phyloP scores from a whole-genome alignment of 1,140 invertebrate genomes.

The Pogonognathellus flavescens region DNA sequence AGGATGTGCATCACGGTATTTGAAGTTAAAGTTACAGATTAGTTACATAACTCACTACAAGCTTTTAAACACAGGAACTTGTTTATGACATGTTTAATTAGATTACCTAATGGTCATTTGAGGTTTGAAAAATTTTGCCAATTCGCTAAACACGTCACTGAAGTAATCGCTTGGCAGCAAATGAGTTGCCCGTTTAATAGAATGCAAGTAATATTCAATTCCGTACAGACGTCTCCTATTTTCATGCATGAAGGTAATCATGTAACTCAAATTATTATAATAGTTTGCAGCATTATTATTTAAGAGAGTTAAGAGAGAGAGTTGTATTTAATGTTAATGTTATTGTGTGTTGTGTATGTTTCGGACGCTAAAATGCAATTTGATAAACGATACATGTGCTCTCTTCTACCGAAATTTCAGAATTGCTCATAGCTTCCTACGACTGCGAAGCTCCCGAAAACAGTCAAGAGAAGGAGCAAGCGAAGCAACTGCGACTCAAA shows the following conservation, averaged over 20 bases:
- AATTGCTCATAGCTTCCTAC: conserved; percentile 85
- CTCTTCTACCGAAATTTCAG: conserved; percentile 70
- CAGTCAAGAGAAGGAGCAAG: conserved; percentile 86
- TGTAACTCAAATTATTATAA: neutral
- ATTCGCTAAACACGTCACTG: conserved; percentile 88
- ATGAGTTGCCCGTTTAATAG: conserved; percentile 88
- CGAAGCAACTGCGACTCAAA: conserved; percentile 76
- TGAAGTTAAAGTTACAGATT: conserved; percentile 52
- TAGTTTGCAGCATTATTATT: neutral
- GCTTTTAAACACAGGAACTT: too few species aligned
- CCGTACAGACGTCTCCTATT: conserved; percentile 84
- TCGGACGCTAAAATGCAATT: neutral
- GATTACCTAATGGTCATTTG: conserved; percentile 87
- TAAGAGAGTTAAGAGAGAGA: neutral
- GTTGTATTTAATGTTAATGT: neutral
- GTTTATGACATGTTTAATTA: conserved; percentile 68
- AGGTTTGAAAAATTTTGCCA: conserved; percentile 94
- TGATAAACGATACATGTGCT: conserved; percentile 29
- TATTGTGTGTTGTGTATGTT: too few species aligned
- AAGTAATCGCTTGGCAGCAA: conserved; percentile 90
- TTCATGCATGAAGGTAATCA: conserved; percentile 84
- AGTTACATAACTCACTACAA: too few species aligned
- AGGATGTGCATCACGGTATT: conserved; percentile 85
- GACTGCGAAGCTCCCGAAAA: conserved; percentile 90
- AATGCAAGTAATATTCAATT: conserved; percentile 81